Base-by-base conservation (phyloP, 2,888 invertebrate species). In the Drosophila prolongata region DNA sequence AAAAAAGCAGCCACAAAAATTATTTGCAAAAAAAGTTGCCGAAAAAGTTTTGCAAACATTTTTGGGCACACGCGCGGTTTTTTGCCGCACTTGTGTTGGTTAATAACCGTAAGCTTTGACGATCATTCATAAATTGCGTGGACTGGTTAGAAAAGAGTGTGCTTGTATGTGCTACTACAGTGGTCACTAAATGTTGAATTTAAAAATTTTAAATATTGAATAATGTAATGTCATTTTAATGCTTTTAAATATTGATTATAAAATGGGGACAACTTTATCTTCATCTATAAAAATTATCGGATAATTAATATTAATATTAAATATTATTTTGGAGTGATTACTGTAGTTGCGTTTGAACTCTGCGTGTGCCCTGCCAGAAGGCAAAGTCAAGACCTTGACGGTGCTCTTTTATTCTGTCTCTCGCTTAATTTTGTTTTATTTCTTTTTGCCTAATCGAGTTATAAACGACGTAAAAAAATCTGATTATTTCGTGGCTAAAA, bases 61-160 rank as follows among this genome's bases (percentile, higher is more conserved):
- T 66, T 54, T 24, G 54, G 67, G 53, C 64, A 66, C 66, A 66
- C 66, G 66, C 66, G 66, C 66, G 13, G 38, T 24, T 35, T 42
- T 40, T 40, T 52, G 62, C 24, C 38, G 34, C 70, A 47, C 79
- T 76, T 77, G 78, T 82, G 43, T 86, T 80, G 67, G 81, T 84
- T 87, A 78, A 87, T 74, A 77, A 87, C 84, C 84, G 65, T 71
- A 74, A 75, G 79, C 75, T 75, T 60, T 68, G 75, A 16, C 75
- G 87, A 87, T 83, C 87, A 87, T 87, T 83, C 85, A 85, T 87
- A 83, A 87, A 87, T 73, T 85, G 85, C 69, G 62, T 77, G 77
- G 77, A 77, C 84, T 80, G 73, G 73, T 77, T 75, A 64, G 71
- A 66, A 75, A 46, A 40, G 40, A 34, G 16, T n/a, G 38, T 50